Conservation (phyloP, 2,113 vertebrate species). For the Oryzias woworae region DNA sequence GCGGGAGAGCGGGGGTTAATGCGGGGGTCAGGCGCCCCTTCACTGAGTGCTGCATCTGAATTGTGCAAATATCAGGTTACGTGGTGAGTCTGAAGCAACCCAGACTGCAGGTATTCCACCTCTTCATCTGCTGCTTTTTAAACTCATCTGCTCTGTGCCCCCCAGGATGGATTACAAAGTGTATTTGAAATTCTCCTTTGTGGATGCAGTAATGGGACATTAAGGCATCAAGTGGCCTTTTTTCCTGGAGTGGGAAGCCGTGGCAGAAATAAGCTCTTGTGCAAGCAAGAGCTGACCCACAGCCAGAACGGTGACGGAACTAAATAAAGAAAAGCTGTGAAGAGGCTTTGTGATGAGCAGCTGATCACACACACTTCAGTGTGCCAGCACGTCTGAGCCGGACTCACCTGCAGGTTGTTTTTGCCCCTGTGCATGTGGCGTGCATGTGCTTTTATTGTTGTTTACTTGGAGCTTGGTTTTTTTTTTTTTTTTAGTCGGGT, state of each 20-base stretch:
- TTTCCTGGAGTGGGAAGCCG: conserved; percentile 46
- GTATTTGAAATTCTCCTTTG: no score
- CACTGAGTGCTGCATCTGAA: conserved; percentile 34
- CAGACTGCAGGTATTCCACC: conserved; percentile 4
- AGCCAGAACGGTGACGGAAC: conserved; percentile 57
- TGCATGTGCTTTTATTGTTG: conserved; percentile 21
- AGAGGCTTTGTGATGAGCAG: conserved; percentile 67
- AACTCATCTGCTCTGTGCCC: no score
- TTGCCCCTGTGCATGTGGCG: conserved; percentile 6
- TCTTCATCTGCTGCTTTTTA: conserved; percentile 7
- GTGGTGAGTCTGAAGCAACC: conserved; percentile 4
- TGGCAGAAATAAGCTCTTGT: conserved; percentile 52
- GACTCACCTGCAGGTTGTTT: conserved; percentile 25
- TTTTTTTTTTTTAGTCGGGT: conserved; percentile 10
- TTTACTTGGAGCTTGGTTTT: conserved; percentile 29
- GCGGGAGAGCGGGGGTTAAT: conserved; percentile 62
- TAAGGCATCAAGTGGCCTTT: conserved; percentile 46
- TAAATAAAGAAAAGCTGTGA: conserved; percentile 74
- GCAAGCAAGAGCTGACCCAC: conserved; percentile 48
- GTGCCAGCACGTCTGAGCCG: conserved; percentile 43
- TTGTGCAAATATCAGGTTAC: conserved; percentile 46
- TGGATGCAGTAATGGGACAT: conserved; percentile 2
- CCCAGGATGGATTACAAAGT: no score
- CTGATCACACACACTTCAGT: conserved; percentile 52
- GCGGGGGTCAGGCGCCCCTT: conserved; percentile 47